A percentile compares a stretch with the other conserved stretches of the same genome.
These are phyloP conservation scores for Electrophaes corylata DNA, from an alignment of 2,888 invertebrate species.

Conservation along the genomic window DNA sequence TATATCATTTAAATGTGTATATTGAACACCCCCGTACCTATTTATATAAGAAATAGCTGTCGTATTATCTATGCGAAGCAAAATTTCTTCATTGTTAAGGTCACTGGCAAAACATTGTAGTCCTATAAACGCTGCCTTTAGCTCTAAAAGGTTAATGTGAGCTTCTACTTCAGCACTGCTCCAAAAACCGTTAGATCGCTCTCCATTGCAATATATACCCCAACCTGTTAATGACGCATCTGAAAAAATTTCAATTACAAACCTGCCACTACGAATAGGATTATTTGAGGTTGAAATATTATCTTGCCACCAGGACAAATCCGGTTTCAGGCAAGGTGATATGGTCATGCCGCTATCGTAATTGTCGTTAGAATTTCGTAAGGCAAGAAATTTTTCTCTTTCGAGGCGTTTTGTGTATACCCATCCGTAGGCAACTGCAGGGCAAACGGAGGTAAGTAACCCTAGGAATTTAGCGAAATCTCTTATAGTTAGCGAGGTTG, in stretches of 20 bases:
- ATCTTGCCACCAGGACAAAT: background rate
- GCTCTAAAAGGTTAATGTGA: background rate
- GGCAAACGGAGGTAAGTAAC: background rate
- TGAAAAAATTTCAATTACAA: background rate
- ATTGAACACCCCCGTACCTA: background rate
- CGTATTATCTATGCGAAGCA: background rate
- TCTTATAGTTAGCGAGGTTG: background rate
- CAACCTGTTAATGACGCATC: background rate
- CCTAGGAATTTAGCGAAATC: slow-evolving; percentile 1
- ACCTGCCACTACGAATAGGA: background rate
- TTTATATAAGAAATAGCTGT: background rate
- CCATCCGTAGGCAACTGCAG: background rate
- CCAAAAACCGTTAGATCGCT: background rate
- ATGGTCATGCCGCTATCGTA: background rate
- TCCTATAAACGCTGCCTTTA: background rate
- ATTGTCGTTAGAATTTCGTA: background rate
- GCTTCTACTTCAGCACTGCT: background rate
- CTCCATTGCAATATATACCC: background rate
- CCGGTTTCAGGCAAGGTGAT: background rate
- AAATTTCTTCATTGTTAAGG: background rate
- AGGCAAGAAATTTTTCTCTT: background rate
- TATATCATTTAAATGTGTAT: background rate
- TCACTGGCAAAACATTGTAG: background rate
- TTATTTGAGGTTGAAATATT: background rate
- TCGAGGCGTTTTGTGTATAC: background rate